These are phyloP conservation scores for Branchinecta sandiegonensis DNA, from an alignment of 2,888 invertebrate genomes.

Conservation along the genomic window DNA sequence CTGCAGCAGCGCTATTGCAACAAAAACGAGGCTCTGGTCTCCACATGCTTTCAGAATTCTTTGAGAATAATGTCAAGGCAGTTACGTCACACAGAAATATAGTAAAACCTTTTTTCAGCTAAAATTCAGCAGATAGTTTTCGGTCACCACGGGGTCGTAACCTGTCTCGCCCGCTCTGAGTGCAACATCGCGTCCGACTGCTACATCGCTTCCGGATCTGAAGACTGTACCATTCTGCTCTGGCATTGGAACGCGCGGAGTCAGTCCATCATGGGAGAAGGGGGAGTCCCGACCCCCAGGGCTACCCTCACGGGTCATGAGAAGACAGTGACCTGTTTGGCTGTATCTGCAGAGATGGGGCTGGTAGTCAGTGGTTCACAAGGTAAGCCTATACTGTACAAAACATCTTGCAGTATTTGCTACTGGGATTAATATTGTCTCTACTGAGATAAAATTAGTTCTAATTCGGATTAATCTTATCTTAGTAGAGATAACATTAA, in stretches of 20 bases:
- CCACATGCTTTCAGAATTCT: constrained; percentile 16
- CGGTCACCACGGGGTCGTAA: constrained; percentile 97
- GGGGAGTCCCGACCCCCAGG: constrained; percentile 78
- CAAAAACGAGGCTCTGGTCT: no score
- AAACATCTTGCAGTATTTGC: no score
- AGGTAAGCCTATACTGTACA: constrained; percentile 38
- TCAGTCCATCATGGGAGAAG: constrained; percentile 89
- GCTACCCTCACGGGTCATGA: constrained; percentile 96
- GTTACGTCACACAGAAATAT: no score
- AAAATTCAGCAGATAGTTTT: constrained; percentile 97
- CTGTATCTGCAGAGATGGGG: constrained; percentile 94
- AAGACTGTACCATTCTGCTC: constrained; percentile 91
- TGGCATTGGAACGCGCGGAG: constrained; percentile 99
- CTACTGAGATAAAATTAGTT: no score
- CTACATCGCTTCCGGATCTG: constrained; percentile 93
- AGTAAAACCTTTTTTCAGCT: constrained; percentile 37
- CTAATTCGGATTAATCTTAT: no score
- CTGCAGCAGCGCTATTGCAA: no score
- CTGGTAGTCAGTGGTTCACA: constrained; percentile 87
- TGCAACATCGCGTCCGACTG: constrained; percentile 98
- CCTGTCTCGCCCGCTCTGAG: constrained; percentile 91
- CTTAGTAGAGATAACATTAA: no score
- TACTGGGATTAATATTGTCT: no score
- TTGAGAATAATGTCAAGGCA: background rate
- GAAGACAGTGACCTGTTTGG: constrained; percentile 83